Evolutionary conservation across 2,113 vertebrate genomes (phyloP).

Genomic region (Erythrocercus mccallii): DNA sequence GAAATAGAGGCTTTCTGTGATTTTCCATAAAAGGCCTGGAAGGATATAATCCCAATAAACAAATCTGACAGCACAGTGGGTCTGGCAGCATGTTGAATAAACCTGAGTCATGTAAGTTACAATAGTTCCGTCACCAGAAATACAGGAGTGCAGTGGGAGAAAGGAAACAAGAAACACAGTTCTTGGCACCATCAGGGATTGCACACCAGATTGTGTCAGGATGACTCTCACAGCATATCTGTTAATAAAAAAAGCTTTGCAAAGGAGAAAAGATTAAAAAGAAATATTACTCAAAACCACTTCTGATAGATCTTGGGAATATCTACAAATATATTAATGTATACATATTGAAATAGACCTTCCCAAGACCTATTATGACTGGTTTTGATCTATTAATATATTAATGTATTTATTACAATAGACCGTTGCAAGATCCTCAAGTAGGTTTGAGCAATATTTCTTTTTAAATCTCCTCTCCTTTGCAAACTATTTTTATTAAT

Average conservation of each 20-base stretch:
- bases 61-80: not conserved
- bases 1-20: not conserved
- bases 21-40: conserved; percentile 21
- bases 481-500: not conserved
- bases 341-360: not conserved
- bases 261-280: not conserved
- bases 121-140: not conserved
- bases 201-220: not conserved
- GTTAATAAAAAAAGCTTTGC: not conserved
- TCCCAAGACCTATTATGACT: not conserved
- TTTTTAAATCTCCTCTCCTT: not conserved
- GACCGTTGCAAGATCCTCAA: not conserved
- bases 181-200: not conserved
- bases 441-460: not conserved
- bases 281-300: not conserved
- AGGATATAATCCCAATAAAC: not conserved
- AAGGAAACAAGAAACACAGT: not conserved
- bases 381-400: not conserved
- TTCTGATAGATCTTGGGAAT: not conserved
- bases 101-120: not conserved
- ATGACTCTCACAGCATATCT: not conserved
- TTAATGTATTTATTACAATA: not conserved
- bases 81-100: not conserved
- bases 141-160: not conserved
- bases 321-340: not conserved